Conservation (phyloP, 2,888 invertebrate species). For the Elysia crispata region DNA sequence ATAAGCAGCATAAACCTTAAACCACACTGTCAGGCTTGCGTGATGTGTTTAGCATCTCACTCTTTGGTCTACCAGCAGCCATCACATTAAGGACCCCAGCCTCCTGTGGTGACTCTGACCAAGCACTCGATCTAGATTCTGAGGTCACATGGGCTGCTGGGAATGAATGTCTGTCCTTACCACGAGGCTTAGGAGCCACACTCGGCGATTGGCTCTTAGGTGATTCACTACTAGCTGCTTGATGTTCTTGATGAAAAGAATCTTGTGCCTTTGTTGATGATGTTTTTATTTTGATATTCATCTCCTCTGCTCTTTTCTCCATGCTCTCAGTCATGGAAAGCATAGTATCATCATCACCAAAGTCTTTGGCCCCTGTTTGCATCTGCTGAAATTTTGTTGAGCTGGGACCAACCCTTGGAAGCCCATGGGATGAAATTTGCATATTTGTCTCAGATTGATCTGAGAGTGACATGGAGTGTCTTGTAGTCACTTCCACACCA, state of each 20-base stretch:
- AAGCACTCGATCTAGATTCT: neutral
- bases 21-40: constrained; percentile 2
- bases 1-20: too few species aligned
- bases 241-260: neutral
- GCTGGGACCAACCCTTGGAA: too few species aligned
- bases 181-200: constrained; percentile 46
- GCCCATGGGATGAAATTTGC: too few species aligned
- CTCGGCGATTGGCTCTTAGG: constrained; percentile 24
- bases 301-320: neutral
- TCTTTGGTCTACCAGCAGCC: constrained; percentile 35
- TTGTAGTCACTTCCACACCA: neutral
- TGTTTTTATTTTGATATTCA: neutral
- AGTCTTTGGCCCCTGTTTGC: too few species aligned
- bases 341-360: neutral
- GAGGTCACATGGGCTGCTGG: constrained; percentile 24
- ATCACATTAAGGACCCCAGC: neutral
- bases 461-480: too few species aligned
- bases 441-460: too few species aligned
- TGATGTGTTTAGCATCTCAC: constrained; percentile 34
- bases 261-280: neutral
- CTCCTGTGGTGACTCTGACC: neutral
- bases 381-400: too few species aligned
- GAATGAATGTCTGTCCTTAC: constrained; percentile 46
- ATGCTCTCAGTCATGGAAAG: neutral
- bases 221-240: neutral